These are phyloP conservation scores for Steromphala cineraria DNA, from an alignment of 2,888 invertebrate genomes.

Conservation along the genomic window DNA sequence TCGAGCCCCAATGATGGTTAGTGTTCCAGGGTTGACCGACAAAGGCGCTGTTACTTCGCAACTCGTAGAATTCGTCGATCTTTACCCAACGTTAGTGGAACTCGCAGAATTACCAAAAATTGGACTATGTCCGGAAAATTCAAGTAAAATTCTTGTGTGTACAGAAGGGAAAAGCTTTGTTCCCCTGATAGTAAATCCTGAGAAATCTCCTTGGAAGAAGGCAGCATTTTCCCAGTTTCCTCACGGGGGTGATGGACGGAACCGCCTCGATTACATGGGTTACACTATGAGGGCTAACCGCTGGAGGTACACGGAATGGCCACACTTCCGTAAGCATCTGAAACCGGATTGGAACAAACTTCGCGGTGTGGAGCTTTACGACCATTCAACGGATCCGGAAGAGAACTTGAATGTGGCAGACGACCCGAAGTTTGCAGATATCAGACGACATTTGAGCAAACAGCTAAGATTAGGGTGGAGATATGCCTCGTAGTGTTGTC, in stretches of 20 bases:
- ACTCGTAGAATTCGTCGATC: slow-evolving; percentile 52
- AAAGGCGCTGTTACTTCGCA: slow-evolving; percentile 34
- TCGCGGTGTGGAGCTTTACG: slow-evolving; percentile 33
- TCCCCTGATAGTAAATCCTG: not conserved
- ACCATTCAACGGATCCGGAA: slow-evolving; percentile 41
- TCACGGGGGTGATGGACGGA: not conserved
- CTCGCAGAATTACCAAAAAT: slow-evolving; percentile 39
- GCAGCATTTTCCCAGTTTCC: slow-evolving; percentile 13
- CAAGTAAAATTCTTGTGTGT: not conserved
- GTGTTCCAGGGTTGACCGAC: slow-evolving; percentile 42
- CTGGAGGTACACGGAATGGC: slow-evolving; percentile 11
- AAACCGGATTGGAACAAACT: slow-evolving; percentile 13
- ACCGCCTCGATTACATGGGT: not conserved
- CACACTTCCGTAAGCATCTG: not conserved
- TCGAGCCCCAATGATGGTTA: slow-evolving; percentile 57
- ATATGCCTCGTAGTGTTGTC: not conserved
- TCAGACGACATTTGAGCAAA: slow-evolving; percentile 39
- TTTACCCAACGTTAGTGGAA: slow-evolving; percentile 54
- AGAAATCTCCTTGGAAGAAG: not conserved
- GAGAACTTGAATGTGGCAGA: slow-evolving; percentile 43
- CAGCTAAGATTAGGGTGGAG: slow-evolving; percentile 55
- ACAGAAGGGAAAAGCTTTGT: slow-evolving; percentile 8
- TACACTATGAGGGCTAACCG: not conserved
- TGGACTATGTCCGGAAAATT: not conserved
- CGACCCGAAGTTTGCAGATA: slow-evolving; percentile 63